Evolutionary conservation across 2,888 invertebrate genomes (phyloP).

Genomic region (Drosophila greeni): DNA sequence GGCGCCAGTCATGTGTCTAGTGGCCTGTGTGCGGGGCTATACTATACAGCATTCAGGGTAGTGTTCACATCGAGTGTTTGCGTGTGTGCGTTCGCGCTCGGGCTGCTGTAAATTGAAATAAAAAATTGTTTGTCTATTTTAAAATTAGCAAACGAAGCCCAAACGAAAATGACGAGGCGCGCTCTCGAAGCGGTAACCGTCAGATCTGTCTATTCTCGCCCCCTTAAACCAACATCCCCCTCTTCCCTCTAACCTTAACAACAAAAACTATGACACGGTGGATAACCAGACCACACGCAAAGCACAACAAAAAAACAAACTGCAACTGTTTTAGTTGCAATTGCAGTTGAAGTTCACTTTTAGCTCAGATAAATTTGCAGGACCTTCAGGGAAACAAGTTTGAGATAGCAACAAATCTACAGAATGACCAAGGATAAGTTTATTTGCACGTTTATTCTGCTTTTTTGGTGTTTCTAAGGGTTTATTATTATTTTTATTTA

Average conservation of each 20-base stretch:
- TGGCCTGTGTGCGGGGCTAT: slow-evolving; percentile 22
- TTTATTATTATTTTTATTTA: not conserved
- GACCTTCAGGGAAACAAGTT: slow-evolving; percentile 9
- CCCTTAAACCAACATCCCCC: slow-evolving; percentile 1
- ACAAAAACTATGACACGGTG: slow-evolving; percentile 7
- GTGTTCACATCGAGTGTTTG: slow-evolving; percentile 24
- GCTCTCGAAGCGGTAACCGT: slow-evolving; percentile 27
- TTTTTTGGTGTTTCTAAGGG: not conserved
- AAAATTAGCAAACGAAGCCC: slow-evolving; percentile 69
- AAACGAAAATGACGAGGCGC: slow-evolving; percentile 64
- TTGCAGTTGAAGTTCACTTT: slow-evolving; percentile 20
- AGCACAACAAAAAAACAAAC: slow-evolving; percentile 18
- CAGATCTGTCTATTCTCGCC: slow-evolving; percentile 26
- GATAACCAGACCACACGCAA: slow-evolving; percentile 20
- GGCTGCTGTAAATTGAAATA: slow-evolving; percentile 66
- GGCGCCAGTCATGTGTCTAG: slow-evolving; percentile 56
- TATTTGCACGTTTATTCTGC: not conserved
- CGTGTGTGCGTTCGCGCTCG: slow-evolving; percentile 27
- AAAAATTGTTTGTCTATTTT: slow-evolving; percentile 71
- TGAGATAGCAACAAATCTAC: not conserved
- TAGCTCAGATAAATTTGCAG: slow-evolving; percentile 18
- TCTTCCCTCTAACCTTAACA: slow-evolving; percentile 26
- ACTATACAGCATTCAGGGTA: slow-evolving; percentile 9
- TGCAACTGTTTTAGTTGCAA: slow-evolving; percentile 25
- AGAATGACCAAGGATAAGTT: not conserved